Conservation (phyloP, 2,113 vertebrate species). For the Circaetus gallicus region DNA sequence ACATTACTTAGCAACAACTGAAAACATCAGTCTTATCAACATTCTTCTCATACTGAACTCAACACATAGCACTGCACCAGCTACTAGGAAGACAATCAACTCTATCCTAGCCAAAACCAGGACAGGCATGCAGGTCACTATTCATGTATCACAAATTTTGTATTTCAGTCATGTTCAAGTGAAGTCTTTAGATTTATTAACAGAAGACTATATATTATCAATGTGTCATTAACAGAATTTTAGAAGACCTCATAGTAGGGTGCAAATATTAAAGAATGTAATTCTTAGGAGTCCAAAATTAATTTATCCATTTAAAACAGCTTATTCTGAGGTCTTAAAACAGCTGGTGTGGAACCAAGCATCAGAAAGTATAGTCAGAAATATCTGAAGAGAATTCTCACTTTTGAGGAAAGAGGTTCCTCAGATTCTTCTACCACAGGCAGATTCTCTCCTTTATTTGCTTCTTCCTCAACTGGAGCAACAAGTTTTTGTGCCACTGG, state of each 20-base stretch:
- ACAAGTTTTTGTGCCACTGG: neutral
- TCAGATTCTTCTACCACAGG: neutral
- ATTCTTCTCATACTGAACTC: too few species aligned
- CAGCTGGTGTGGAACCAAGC: neutral
- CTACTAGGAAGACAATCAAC: too few species aligned
- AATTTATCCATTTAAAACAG: neutral
- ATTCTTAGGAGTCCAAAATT: neutral
- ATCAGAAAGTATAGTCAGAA: neutral
- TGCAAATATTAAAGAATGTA: neutral
- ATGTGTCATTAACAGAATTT: neutral
- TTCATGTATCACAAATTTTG: neutral
- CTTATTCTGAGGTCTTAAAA: neutral
- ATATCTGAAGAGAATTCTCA: constrained; percentile 30
- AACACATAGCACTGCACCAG: too few species aligned
- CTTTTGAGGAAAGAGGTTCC: constrained; percentile 13
- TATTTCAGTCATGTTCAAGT: neutral
- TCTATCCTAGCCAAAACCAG: too few species aligned
- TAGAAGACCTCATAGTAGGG: neutral
- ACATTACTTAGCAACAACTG: too few species aligned
- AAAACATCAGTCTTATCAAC: too few species aligned
- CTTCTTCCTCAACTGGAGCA: neutral
- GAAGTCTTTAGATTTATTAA: neutral
- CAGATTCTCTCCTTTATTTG: neutral
- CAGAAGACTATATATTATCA: neutral
- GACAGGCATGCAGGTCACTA: neutral